Base-by-base conservation (phyloP, 2,888 invertebrate species). In the Acronicta alni region DNA sequence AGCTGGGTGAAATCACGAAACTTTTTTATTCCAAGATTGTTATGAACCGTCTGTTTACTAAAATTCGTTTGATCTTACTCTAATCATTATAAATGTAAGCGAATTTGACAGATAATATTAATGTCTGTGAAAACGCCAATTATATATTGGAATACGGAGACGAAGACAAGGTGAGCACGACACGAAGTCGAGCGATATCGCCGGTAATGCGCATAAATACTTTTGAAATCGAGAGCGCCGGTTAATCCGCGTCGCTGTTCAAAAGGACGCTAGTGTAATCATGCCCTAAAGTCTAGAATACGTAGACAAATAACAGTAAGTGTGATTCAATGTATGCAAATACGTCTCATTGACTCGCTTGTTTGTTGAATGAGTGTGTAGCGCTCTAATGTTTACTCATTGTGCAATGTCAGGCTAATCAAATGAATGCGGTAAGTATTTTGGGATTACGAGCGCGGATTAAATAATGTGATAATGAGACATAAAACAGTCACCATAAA, bases 251-350 rank as follows among this genome's bases (percentile, higher is more conserved):
- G 37, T 53, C 67, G 17, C 41, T 18, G 14, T 35, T 35, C 0
- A 5, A 35, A n/a, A n/a, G 5, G 48, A 15, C n/a, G 32, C 17
- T 30, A 23, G 71, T 70, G 52, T 67, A 32, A 64, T 64, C 51
- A 14, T 35, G 42, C 51, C 72, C 59, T 60, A 43, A 61, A 72
- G 58, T 64, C 56, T 67, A 77, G 55, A 57, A 48, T 66, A 62
- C 68, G 53, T 73, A 73, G 43, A 58, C 75, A 68, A 68, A 64
- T 82, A 81, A 82, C 81, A 72, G 80, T 76, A 57, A 48, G 62
- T 59, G 67, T 88, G 86, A 88, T 81, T 86, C 82, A 83, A 81
- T 78, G 76, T 84, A 86, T 83, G 82, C 81, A 84, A 86, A 87
- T 85, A 84, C 61, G 66, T 57, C 67, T 72, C 81, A 83, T 87